Evolutionary conservation across 2,113 vertebrate species (phyloP), one percentile per base, ranked within the genome.

Genomic region (Leiothrix lutea): DNA sequence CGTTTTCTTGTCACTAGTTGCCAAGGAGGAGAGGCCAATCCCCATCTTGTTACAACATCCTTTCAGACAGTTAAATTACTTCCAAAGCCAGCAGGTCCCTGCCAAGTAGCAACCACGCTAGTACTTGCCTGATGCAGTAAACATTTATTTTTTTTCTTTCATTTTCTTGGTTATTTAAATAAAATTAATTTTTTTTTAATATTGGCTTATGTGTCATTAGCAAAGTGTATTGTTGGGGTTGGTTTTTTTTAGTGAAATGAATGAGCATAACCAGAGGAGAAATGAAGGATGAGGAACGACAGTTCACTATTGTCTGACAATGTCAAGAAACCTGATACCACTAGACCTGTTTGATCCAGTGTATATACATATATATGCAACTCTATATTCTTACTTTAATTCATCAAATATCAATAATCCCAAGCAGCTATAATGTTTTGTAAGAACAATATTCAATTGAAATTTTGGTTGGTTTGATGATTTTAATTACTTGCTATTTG

Each of bases 341-440:
- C 14, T 29, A 38, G 24, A 35, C 24, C n/a, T 19, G 8, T 47
- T 75, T 47, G 33, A 60, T 35, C 33, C 14, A 12, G 12, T 5
- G 12, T 8, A 1, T 8, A 1, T 25, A 7, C 5, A 6, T 33
- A 11, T 11, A 25, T 4, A 8, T 14, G 11, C 26, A 23, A 24
- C 8, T 3, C 15, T 16, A 15, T 28, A 33, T 12, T 65, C 14
- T 31, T 40, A n/a, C 16, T 42, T n/a, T 36, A n/a, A 57, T 48
- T 51, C 2, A 53, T 16, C 16, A 70, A 24, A 12, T 24, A 44
- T 33, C 50, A 44, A 1, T 24, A 71, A 44, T 5, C 6, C 22
- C 5, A n/a, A 69, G 42, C 25, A 57, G 5, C 40, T 48, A 2
- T 33, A 28, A 22, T 45, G 58, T 74, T 6, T 50, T 45, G 38